These are phyloP conservation scores for Arctia plantaginis DNA, from an alignment of 2,888 invertebrate species.

Conservation along the genomic window DNA sequence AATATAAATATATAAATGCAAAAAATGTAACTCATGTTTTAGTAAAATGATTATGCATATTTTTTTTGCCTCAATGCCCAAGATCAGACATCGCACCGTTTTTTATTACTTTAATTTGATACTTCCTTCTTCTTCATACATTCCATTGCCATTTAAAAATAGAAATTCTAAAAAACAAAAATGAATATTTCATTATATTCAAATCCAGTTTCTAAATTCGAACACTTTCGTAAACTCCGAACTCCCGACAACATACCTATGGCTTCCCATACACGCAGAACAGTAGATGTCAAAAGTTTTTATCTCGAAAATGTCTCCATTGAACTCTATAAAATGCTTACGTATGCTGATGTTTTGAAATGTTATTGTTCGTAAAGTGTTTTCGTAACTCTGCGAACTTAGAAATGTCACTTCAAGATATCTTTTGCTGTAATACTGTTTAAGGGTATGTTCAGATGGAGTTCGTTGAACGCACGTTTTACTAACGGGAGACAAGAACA, in stretches of 20 bases:
- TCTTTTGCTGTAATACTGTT: not conserved
- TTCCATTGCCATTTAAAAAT: no score
- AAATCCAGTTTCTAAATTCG: conserved; percentile 10
- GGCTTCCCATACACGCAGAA: conserved; percentile 20
- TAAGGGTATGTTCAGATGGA: not conserved
- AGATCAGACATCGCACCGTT: not conserved
- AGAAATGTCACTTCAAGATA: conserved; percentile 7
- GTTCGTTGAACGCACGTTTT: not conserved
- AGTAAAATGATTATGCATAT: no score
- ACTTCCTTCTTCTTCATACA: not conserved
- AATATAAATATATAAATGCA: no score
- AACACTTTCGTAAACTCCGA: conserved; percentile 9
- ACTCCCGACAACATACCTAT: conserved; percentile 9
- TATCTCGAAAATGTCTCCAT: conserved; percentile 38
- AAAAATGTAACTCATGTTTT: no score
- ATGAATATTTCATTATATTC: not conserved
- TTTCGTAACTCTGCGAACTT: conserved; percentile 28
- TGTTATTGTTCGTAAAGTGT: conserved; percentile 36
- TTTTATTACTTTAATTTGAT: not conserved
- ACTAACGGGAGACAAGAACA: not conserved
- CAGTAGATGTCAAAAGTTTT: conserved; percentile 47
- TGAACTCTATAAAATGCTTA: conserved; percentile 33
- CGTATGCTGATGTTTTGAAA: conserved; percentile 39
- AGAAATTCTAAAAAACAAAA: not conserved
- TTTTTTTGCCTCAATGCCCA: not conserved